Evolutionary conservation across 1,140 invertebrate genomes (phyloP).

Genomic region (Zaprionus capensis): DNA sequence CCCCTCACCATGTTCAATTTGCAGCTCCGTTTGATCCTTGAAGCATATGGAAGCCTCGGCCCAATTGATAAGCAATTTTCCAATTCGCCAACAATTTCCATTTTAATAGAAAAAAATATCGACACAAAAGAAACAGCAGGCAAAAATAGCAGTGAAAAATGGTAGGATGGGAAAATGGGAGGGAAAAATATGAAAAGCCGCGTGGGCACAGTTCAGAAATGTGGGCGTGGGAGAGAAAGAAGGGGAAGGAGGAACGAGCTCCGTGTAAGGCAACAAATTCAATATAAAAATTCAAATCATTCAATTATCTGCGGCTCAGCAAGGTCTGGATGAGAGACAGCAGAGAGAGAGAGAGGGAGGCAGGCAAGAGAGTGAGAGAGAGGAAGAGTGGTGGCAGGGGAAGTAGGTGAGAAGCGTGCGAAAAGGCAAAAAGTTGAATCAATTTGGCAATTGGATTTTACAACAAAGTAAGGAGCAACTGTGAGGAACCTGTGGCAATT

Average conservation of each 20-base stretch:
- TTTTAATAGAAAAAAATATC: constrained; percentile 76
- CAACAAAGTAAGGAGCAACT: constrained; percentile 27
- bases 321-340: constrained; percentile 17
- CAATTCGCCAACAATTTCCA: constrained; percentile 81
- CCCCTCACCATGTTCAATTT: constrained; percentile 31
- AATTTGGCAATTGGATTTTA: constrained; percentile 82
- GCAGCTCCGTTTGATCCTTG: constrained; percentile 65
- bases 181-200: constrained; percentile 58
- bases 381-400: neutral
- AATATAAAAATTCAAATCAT: constrained; percentile 83
- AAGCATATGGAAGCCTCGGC: constrained; percentile 58
- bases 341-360: neutral
- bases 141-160: constrained; percentile 20
- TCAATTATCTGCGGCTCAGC: constrained; percentile 81
- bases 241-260: neutral
- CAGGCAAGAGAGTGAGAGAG: neutral
- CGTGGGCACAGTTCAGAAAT: constrained; percentile 25
- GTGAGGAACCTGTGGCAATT: neutral
- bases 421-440: constrained; percentile 74
- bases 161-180: constrained; percentile 16
- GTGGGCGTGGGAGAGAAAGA: constrained; percentile 18
- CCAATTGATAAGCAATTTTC: constrained; percentile 83
- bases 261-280: constrained; percentile 58
- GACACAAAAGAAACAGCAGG: constrained; percentile 39
- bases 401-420: constrained; percentile 23